Percentiles rank a stretch among this genome's conserved stretches.
phyloP scores from a whole-genome alignment of 2,888 invertebrate genomes.

The Meganola albula region DNA sequence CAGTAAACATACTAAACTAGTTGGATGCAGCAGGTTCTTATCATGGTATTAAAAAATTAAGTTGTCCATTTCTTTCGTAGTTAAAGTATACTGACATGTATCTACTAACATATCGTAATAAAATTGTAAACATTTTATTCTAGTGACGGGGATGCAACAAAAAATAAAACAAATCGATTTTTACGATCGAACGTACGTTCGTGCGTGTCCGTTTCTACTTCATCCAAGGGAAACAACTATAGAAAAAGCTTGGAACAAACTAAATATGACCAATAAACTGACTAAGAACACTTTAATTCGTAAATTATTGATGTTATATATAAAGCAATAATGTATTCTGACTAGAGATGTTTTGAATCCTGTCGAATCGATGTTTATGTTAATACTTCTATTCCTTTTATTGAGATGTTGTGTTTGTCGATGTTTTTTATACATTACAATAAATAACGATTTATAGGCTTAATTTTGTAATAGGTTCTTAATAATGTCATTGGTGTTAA shows the following conservation, averaged over 20 bases:
- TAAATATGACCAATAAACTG: conserved; percentile 32
- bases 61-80: too few species aligned
- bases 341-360: conserved; percentile 52
- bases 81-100: too few species aligned
- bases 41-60: too few species aligned
- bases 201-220: conserved; percentile 27
- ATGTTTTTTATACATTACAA: too few species aligned
- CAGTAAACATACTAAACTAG: too few species aligned
- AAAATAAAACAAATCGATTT: conserved; percentile 56
- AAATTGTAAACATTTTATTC: conserved; percentile 30
- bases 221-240: conserved; percentile 37
- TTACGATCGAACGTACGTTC: conserved; percentile 39
- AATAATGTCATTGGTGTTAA: too few species aligned
- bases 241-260: conserved; percentile 26
- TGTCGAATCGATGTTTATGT: conserved; percentile 67
- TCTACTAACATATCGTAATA: too few species aligned
- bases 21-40: too few species aligned
- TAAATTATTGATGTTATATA: conserved; percentile 67
- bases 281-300: conserved; percentile 54
- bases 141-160: conserved; percentile 39
- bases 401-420: conserved; percentile 63
- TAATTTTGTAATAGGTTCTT: conserved; percentile 44
- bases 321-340: conserved; percentile 64
- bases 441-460: conserved; percentile 40
- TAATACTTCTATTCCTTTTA: conserved; percentile 54